Evolutionary conservation across 2,113 vertebrate species (phyloP).

Genomic region (Sceloporus tristichus): DNA sequence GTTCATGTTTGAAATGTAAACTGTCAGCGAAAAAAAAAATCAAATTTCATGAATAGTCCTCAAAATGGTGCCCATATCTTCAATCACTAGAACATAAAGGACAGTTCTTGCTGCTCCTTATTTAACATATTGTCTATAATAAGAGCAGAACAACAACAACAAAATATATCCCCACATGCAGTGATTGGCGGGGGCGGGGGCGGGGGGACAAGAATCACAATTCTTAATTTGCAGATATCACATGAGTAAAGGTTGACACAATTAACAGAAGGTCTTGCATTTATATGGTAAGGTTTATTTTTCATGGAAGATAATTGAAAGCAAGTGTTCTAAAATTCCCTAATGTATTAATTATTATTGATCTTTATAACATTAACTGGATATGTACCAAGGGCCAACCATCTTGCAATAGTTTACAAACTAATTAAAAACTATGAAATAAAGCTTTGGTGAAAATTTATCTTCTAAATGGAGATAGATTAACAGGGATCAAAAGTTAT

Average conservation of each 20-base stretch:
- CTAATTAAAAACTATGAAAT: slow-evolving; percentile 69
- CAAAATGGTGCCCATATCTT: neutral
- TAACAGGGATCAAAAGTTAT: slow-evolving; percentile 19
- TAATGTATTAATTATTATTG: slow-evolving; percentile 62
- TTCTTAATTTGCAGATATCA: neutral
- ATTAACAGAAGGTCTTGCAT: slow-evolving; percentile 54
- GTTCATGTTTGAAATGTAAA: neutral
- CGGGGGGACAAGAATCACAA: slow-evolving; percentile 6
- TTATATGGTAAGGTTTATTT: slow-evolving; percentile 46
- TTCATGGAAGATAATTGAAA: slow-evolving; percentile 52
- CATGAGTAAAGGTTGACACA: slow-evolving; percentile 37
- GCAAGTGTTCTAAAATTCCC: slow-evolving; percentile 51
- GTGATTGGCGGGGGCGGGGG: no score
- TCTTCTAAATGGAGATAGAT: slow-evolving; percentile 45
- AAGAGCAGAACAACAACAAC: neutral
- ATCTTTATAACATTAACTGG: slow-evolving; percentile 59
- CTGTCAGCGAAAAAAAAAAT: neutral
- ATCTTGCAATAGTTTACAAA: slow-evolving; percentile 57
- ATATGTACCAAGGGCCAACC: slow-evolving; percentile 50
- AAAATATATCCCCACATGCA: neutral
- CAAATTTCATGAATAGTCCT: neutral
- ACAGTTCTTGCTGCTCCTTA: neutral
- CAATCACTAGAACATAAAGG: neutral
- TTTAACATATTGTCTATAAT: neutral
- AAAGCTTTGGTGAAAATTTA: slow-evolving; percentile 41